A percentile compares a stretch with the other conserved stretches of the same genome.
Evolutionary conservation across 2,797 vertebrate genomes (phyloP).

Genomic region (Micrastur ruficollis): DNA sequence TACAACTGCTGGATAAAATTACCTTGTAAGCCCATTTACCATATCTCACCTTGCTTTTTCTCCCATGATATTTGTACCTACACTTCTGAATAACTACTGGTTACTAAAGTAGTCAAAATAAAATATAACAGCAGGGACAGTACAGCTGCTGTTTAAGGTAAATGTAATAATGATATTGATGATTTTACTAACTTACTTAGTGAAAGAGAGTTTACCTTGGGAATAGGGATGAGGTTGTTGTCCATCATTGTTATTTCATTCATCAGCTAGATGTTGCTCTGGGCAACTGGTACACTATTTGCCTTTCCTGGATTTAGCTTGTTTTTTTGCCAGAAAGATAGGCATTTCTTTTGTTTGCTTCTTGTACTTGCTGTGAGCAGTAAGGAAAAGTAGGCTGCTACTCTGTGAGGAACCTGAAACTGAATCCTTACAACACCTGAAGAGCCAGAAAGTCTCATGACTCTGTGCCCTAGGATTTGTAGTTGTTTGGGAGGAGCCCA

Average conservation of each 20-base stretch:
- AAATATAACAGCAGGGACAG: slow-evolving; percentile 28
- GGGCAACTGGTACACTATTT: slow-evolving; percentile 38
- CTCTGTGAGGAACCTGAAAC: background rate
- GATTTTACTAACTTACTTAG: slow-evolving; percentile 39
- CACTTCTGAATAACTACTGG: background rate
- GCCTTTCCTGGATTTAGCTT: slow-evolving; percentile 37
- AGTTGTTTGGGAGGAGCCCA: background rate
- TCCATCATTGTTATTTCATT: slow-evolving; percentile 57
- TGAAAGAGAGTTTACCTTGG: slow-evolving; percentile 58
- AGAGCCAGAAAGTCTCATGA: background rate
- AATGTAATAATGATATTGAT: slow-evolving; percentile 66
- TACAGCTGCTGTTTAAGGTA: slow-evolving; percentile 49
- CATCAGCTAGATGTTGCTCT: slow-evolving; percentile 57
- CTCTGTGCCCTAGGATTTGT: background rate
- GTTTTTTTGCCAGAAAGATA: background rate
- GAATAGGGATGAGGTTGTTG: slow-evolving; percentile 66
- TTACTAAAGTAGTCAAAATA: slow-evolving; percentile 3
- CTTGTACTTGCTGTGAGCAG: background rate
- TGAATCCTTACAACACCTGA: background rate
- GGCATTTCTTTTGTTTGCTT: slow-evolving; percentile 36
- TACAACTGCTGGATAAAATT: background rate
- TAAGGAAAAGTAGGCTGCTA: background rate
- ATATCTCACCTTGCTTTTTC: background rate
- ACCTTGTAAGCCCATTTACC: background rate
- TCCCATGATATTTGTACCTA: slow-evolving; percentile 4